Evolutionary conservation across 2,113 vertebrate species (phyloP).

Genomic region (Lophura nycthemera): DNA sequence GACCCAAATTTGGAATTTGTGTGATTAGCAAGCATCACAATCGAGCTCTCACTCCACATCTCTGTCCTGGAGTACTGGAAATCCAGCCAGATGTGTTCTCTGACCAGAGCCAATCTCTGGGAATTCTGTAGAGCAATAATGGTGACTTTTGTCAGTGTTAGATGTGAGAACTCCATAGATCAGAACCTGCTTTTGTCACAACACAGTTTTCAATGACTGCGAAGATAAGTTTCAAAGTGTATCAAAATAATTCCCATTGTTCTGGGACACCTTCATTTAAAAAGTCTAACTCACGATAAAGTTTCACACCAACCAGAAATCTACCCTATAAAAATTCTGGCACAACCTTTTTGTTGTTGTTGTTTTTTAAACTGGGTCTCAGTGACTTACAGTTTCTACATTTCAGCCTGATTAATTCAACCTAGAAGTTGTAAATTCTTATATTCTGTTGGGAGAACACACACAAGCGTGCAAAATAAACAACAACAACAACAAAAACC

Average conservation of each 20-base stretch:
- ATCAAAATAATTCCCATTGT: background rate
- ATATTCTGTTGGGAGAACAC: background rate
- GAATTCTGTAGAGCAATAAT: background rate
- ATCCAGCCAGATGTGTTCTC: background rate
- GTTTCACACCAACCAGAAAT: background rate
- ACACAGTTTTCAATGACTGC: background rate
- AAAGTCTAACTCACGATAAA: background rate
- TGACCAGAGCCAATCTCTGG: background rate
- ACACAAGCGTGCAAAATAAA: no score
- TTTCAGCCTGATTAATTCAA: background rate
- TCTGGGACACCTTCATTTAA: no score
- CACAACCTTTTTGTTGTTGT: background rate
- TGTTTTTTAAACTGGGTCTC: background rate
- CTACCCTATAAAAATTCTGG: background rate
- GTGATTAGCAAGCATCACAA: accelerated
- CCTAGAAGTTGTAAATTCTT: background rate
- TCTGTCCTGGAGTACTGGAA: accelerated
- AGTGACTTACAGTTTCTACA: background rate
- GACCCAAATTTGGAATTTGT: background rate
- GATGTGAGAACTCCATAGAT: background rate
- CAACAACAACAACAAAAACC: no score
- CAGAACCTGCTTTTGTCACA: background rate
- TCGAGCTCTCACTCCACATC: background rate
- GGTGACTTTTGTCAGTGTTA: background rate
- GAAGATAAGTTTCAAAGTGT: background rate